phyloP scores from a whole-genome alignment of 2,113 vertebrate species.

The Psittacara wagleri region DNA sequence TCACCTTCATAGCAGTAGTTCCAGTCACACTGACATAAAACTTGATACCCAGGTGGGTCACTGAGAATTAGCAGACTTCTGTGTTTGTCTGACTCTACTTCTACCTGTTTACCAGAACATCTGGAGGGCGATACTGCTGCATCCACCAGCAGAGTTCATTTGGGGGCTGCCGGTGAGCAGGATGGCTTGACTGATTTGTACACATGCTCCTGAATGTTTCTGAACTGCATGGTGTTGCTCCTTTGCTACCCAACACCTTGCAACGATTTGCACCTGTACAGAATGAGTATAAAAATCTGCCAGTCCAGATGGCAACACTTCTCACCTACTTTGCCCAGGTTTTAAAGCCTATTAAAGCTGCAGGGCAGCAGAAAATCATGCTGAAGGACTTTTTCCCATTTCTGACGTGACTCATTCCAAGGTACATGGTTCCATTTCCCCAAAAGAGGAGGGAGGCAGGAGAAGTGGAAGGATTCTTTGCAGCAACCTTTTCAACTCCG shows the following conservation, averaged over 20 bases:
- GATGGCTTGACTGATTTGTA: not conserved
- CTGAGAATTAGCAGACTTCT: not conserved
- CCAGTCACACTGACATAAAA: not conserved
- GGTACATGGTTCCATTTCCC: not conserved
- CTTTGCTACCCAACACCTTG: not conserved
- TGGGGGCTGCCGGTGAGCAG: not conserved
- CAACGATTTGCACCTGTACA: not conserved
- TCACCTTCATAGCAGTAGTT: not conserved
- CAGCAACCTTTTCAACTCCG: slow-evolving; percentile 13
- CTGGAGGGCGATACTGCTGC: not conserved
- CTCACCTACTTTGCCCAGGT: not conserved
- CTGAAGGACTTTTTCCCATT: not conserved
- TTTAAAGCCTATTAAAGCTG: not conserved
- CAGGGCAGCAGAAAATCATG: not conserved
- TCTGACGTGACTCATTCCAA: not conserved
- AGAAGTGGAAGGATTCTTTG: not conserved
- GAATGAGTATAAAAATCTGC: not conserved
- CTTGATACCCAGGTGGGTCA: not conserved
- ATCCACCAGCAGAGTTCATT: not conserved
- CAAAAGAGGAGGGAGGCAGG: not conserved
- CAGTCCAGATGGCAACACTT: not conserved
- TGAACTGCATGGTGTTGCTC: not conserved
- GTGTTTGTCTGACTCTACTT: not conserved
- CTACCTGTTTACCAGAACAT: not conserved
- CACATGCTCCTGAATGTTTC: not conserved